Percentiles rank a stretch among this genome's conserved stretches.
Evolutionary conservation across 2,113 vertebrate species (phyloP).

Genomic region (Nycticryphes semicollaris): DNA sequence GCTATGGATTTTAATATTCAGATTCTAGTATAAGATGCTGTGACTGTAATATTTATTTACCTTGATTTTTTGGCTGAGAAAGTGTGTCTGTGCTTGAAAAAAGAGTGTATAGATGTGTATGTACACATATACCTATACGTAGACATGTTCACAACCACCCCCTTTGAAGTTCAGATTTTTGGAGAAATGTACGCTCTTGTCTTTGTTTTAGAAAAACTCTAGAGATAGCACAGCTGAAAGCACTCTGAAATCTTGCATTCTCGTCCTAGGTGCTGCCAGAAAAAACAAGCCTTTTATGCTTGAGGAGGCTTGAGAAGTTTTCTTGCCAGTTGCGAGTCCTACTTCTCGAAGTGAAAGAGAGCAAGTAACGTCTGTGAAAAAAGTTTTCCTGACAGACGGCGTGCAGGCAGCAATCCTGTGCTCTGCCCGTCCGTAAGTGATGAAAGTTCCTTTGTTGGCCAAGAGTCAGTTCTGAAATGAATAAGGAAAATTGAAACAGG

Average conservation of each 20-base stretch:
- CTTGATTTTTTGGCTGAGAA: background rate
- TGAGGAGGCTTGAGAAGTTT: conserved; percentile 30
- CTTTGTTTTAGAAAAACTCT: background rate
- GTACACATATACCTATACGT: background rate
- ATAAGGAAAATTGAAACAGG: conserved; percentile 13
- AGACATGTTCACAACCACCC: background rate
- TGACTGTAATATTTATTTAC: background rate
- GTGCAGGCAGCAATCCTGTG: background rate
- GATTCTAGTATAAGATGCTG: background rate
- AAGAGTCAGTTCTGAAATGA: background rate
- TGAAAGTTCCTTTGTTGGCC: background rate
- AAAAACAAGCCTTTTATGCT: conserved; percentile 49
- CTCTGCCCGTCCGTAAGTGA: background rate
- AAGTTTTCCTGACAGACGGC: background rate
- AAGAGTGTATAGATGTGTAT: background rate
- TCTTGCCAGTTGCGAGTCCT: conserved; percentile 17
- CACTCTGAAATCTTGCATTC: conserved; percentile 28
- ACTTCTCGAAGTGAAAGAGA: conserved; percentile 12
- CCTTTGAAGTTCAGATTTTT: background rate
- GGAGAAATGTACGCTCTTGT: background rate
- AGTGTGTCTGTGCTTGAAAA: background rate
- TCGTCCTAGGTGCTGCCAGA: conserved; percentile 19
- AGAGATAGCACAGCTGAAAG: conserved; percentile 39
- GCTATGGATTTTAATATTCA: background rate
- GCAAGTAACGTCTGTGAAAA: conserved; percentile 31